A percentile compares a stretch with the other conserved stretches of the same genome.
These are phyloP conservation scores for Drosophila imparisetae DNA, from an alignment of 2,888 invertebrate species.

Conservation along the genomic window DNA sequence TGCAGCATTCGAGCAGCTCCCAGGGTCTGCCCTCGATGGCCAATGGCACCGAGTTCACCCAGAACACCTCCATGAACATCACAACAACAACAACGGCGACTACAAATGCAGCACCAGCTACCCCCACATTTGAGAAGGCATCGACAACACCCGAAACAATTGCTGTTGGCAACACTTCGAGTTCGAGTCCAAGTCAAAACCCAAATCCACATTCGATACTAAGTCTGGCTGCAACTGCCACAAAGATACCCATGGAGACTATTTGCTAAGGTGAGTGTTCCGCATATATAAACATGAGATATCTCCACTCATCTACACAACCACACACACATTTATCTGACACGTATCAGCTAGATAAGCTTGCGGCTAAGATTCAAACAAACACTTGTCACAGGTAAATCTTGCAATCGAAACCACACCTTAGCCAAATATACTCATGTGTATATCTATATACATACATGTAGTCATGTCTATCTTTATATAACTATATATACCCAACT, in stretches of 20 bases:
- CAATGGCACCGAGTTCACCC: conserved; percentile 79
- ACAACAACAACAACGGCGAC: conserved; percentile 55
- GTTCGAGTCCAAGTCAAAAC: conserved; percentile 7
- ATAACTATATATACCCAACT: not conserved
- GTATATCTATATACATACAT: not conserved
- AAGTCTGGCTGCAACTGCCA: conserved; percentile 26
- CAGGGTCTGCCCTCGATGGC: conserved; percentile 93
- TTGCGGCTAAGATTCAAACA: not conserved
- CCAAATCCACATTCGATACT: conserved; percentile 2
- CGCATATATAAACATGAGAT: not conserved
- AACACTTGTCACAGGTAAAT: not conserved
- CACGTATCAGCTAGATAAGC: not conserved
- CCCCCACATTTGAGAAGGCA: conserved; percentile 15
- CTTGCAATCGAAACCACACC: not conserved
- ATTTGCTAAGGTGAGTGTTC: conserved; percentile 86
- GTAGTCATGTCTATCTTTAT: not conserved
- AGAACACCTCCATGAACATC: conserved; percentile 76
- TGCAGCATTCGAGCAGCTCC: conserved; percentile 90
- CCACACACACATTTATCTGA: not conserved
- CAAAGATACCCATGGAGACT: conserved; percentile 87
- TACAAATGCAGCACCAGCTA: conserved; percentile 38
- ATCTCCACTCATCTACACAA: not conserved
- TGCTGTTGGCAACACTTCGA: not conserved
- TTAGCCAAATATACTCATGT: not conserved
- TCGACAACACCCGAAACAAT: not conserved